Conservation (phyloP, 2,113 vertebrate genomes). For the Manacus vitellinus region DNA sequence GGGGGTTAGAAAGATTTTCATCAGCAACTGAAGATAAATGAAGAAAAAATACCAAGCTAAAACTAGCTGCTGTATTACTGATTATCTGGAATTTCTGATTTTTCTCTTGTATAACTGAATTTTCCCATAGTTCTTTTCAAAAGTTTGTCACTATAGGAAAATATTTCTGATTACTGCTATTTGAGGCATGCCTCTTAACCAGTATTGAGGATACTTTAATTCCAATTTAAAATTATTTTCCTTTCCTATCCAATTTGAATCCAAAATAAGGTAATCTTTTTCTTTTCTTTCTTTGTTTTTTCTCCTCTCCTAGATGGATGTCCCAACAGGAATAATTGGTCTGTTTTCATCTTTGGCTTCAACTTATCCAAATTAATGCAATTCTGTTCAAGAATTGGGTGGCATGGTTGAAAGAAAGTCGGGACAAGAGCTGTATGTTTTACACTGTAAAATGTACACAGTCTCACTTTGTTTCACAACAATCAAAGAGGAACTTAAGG, state of each 20-base stretch:
- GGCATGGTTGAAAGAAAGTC: background rate
- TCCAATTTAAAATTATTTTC: background rate
- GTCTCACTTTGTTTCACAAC: background rate
- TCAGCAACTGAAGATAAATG: background rate
- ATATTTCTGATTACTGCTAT: background rate
- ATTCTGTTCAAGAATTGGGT: background rate
- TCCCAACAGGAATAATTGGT: background rate
- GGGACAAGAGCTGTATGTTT: background rate
- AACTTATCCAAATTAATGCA: background rate
- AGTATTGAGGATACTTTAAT: background rate
- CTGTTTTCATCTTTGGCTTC: background rate
- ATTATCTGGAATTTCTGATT: background rate
- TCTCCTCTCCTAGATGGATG: fast-evolving
- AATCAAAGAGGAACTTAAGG: background rate
- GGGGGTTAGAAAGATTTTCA: background rate
- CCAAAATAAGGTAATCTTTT: background rate
- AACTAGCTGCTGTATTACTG: background rate
- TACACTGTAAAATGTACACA: background rate
- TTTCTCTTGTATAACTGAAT: background rate
- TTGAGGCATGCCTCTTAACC: background rate
- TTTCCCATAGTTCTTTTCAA: background rate
- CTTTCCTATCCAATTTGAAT: background rate
- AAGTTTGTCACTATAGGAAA: background rate
- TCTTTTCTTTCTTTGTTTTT: background rate
- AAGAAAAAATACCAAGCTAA: background rate